phyloP scores from a whole-genome alignment of 37 sponge, comb jelly and placozoan genomes.

The Chondrosia reniformis region DNA sequence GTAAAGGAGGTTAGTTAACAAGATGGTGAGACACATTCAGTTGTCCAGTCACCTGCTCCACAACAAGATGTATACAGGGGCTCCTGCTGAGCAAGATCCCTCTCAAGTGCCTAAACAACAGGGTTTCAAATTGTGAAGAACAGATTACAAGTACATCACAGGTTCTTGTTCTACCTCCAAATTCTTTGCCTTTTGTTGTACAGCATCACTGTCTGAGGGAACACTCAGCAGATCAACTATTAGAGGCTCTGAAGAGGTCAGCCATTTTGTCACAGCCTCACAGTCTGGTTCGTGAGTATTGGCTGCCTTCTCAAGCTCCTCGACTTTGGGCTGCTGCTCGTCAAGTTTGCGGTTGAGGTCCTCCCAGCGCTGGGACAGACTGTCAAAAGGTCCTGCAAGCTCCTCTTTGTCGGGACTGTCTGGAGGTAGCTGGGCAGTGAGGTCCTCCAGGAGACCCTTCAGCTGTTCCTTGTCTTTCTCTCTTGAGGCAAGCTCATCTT shows the following conservation, averaged over 20 bases:
- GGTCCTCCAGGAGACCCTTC: not conserved
- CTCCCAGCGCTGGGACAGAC: conserved; percentile 19
- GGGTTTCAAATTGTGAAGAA: not conserved
- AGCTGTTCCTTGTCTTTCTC: conserved; percentile 23
- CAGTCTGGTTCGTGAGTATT: conserved; percentile 34
- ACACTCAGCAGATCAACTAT: conserved; percentile 24
- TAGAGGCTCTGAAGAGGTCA: conserved; percentile 19
- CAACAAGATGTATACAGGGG: conserved; percentile 36
- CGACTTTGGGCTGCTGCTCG: conserved; percentile 20
- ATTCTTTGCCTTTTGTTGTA: conserved; percentile 40
- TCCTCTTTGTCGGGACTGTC: conserved; percentile 17
- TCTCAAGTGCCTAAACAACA: conserved; percentile 33
- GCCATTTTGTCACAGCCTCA: conserved; percentile 36
- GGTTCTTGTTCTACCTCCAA: conserved; percentile 34
- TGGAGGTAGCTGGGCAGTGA: conserved; percentile 24
- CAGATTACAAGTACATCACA: not conserved
- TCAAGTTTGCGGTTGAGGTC: conserved; percentile 30
- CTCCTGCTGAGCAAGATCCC: not conserved
- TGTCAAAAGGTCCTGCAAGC: conserved; percentile 31
- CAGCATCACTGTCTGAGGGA: conserved; percentile 46
- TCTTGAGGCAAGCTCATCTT: conserved; percentile 14
- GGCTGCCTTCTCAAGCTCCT: conserved; percentile 25
- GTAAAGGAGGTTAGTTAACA: too few species aligned
- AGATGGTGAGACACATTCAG: too few species aligned
- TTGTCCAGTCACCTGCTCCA: conserved; percentile 34